phyloP scores from a whole-genome alignment of 2,888 invertebrate genomes.

The Hylaea fasciaria region DNA sequence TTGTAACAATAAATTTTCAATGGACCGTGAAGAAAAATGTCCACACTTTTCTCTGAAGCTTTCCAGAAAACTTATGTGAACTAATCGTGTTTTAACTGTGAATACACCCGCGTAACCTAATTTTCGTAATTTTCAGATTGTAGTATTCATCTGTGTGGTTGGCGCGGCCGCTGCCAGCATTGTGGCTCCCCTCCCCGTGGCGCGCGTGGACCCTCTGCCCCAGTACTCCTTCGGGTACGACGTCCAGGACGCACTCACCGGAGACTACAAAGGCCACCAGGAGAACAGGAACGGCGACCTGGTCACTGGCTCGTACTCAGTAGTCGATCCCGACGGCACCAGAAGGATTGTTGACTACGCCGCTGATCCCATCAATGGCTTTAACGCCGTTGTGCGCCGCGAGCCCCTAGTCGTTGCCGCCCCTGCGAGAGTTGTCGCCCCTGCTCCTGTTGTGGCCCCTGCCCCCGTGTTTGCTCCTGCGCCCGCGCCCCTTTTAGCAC shows the following conservation, averaged over 20 bases:
- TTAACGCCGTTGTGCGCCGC: slow-evolving; percentile 84
- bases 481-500: slow-evolving; percentile 49
- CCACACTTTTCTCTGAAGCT: no score
- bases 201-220: slow-evolving; percentile 74
- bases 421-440: slow-evolving; percentile 58
- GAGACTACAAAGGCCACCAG: slow-evolving; percentile 85
- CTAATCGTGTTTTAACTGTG: no score
- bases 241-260: slow-evolving; percentile 84
- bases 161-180: slow-evolving; percentile 70
- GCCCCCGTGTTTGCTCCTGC: slow-evolving; percentile 56
- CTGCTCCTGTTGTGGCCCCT: slow-evolving; percentile 56
- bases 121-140: slow-evolving; percentile 67
- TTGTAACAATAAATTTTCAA: no score
- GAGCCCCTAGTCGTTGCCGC: slow-evolving; percentile 72
- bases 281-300: slow-evolving; percentile 84
- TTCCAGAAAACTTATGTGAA: no score
- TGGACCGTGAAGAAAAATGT: no score
- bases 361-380: slow-evolving; percentile 83
- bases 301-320: slow-evolving; percentile 83
- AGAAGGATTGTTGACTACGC: slow-evolving; percentile 84
- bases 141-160: slow-evolving; percentile 78
- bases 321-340: slow-evolving; percentile 84
- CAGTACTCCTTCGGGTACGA: slow-evolving; percentile 86
- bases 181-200: slow-evolving; percentile 67
- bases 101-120: not conserved